These are phyloP conservation scores for Melanotaenia pygmaea DNA, from an alignment of 2,797 vertebrate genomes.

Conservation along the genomic window DNA sequence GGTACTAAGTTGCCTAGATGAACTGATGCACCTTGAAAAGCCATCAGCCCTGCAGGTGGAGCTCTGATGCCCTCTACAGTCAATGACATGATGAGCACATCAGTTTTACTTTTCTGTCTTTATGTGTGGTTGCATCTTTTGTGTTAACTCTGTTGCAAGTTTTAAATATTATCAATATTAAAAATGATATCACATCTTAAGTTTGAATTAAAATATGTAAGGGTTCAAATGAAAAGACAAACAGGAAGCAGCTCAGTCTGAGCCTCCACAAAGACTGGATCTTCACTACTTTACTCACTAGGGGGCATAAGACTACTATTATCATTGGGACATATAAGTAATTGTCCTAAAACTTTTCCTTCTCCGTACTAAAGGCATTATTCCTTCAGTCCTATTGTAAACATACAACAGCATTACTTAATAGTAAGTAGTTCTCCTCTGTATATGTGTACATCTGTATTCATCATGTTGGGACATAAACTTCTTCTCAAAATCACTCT, in stretches of 20 bases:
- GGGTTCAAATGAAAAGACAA: neutral
- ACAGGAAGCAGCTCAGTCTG: no score
- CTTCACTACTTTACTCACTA: slow-evolving; percentile 17
- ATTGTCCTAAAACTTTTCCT: accelerated
- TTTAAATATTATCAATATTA: slow-evolving; percentile 1
- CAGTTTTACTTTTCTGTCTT: neutral
- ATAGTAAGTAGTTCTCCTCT: neutral
- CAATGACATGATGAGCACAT: slow-evolving; percentile 57
- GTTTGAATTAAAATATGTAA: neutral
- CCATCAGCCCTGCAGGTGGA: slow-evolving; percentile 62
- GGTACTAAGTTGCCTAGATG: slow-evolving; percentile 52
- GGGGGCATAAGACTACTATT: slow-evolving; percentile 17
- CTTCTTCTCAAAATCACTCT: neutral
- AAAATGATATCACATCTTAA: neutral
- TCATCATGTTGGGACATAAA: neutral
- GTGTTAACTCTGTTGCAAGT: slow-evolving; percentile 2
- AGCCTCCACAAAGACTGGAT: neutral
- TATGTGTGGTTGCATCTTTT: neutral
- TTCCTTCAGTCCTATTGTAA: neutral
- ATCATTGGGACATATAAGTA: neutral
- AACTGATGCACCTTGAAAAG: neutral
- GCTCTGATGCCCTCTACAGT: slow-evolving; percentile 81
- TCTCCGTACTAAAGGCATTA: neutral
- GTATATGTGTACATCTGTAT: neutral
- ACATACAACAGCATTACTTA: neutral